Conservation (phyloP, 2,888 invertebrate species). For the Lasioglossum zephyrum region DNA sequence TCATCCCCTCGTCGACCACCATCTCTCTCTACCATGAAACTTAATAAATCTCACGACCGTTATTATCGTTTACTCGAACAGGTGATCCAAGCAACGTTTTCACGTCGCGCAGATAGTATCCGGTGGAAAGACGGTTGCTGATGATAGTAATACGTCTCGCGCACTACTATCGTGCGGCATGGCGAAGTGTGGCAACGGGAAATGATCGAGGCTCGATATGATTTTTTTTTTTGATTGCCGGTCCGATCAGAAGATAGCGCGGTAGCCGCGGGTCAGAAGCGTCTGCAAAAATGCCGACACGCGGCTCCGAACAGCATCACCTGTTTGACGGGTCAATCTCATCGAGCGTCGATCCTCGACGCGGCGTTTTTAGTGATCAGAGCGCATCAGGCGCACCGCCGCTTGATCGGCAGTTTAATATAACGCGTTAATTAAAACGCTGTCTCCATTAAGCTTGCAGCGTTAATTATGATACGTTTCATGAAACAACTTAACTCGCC, state of each 20-base stretch:
- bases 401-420: constrained; percentile 47
- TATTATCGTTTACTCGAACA: constrained; percentile 64
- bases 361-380: constrained; percentile 20
- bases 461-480: constrained; percentile 50
- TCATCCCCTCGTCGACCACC: background rate
- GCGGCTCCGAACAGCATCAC: constrained; percentile 40
- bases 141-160: constrained; percentile 70
- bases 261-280: constrained; percentile 54
- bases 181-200: constrained; percentile 63
- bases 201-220: constrained; percentile 64
- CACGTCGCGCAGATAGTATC: constrained; percentile 55
- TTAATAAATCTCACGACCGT: background rate
- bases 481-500: background rate
- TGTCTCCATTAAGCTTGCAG: constrained; percentile 51
- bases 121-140: constrained; percentile 64
- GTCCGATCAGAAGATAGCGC: constrained; percentile 56
- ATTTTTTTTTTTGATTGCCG: constrained; percentile 29
- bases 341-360: constrained; percentile 17
- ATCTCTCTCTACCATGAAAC: constrained; percentile 1
- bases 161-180: background rate
- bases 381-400: constrained; percentile 27
- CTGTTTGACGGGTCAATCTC: constrained; percentile 67
- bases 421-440: constrained; percentile 59
- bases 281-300: constrained; percentile 66
- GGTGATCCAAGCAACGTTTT: constrained; percentile 58